Base-by-base conservation (phyloP, 2,888 invertebrate species). In the Pollenia labialis region DNA sequence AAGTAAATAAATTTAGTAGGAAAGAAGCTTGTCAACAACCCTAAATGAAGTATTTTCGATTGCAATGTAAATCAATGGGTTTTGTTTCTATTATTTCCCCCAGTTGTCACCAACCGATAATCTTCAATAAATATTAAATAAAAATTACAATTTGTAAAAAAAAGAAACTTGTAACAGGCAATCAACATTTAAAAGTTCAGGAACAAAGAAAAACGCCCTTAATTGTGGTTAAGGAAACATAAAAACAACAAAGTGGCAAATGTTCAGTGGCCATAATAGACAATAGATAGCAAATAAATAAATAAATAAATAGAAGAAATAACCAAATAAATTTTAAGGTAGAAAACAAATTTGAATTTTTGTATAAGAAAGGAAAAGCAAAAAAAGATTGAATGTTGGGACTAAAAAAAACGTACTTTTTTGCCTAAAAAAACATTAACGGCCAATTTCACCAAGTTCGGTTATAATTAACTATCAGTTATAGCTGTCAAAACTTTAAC, bases 51-150 rank as follows among this genome's bases (percentile, higher is more conserved):
- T 60, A 16, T 46, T 74, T 77, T 79, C 54, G 71, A 79, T 69
- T 62, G 62, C 75, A 62, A 76, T 74, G 72, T 76, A 85, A 82
- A 85, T 82, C 85, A 85, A 85, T 81, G 23, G 76, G 16, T 48
- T 81, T 81, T 42, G 14, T 48, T 18, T 77, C 48, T 68, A 11
- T 56, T 50, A 64, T 9, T 9, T 40, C 32, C 11, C 16, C n/a
- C 10, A 6, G n/a, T 69, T 40, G 40, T 52, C 44, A 32, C 32
- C 32, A 71, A 71, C 16, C 16, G 40, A 68, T 62, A 60, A 60
- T 74, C 23, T 72, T 58, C 50, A 68, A 54, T 68, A 74, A 84
- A 84, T 74, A 84, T 75, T 66, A 23, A 74, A 48, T 32, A 74
- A 74, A 11, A 54, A 42, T n/a, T 16, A 64, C 16, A 9, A 7